Percentiles rank a stretch among this genome's conserved stretches.
Evolutionary conservation across 2,797 vertebrate genomes (phyloP).

Genomic region (Sebastes dallii): DNA sequence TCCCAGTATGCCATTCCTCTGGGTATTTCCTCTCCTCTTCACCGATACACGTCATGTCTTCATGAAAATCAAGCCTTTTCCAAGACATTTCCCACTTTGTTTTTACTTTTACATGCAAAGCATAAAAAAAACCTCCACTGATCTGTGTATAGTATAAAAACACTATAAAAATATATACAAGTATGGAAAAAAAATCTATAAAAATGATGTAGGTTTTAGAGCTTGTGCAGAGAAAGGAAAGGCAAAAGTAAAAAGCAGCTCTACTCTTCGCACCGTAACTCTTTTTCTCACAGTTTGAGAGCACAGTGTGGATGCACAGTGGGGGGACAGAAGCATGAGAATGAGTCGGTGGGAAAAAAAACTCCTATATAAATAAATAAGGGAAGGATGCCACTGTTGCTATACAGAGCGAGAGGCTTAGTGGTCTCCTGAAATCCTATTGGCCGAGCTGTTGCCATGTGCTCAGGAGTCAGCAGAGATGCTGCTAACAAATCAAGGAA

Average conservation of each 20-base stretch:
- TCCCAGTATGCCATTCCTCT: constrained; percentile 60
- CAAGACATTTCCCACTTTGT: constrained; percentile 23
- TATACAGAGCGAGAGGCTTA: constrained; percentile 79
- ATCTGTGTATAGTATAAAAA: constrained; percentile 9
- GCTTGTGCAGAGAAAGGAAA: constrained; percentile 34
- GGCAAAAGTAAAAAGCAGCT: constrained; percentile 38
- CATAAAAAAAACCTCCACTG: constrained; percentile 12
- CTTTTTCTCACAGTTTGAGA: constrained; percentile 75
- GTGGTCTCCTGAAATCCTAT: constrained; percentile 77
- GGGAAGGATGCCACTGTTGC: constrained; percentile 81
- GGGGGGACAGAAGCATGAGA: constrained; percentile 69
- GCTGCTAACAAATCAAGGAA: constrained; percentile 84
- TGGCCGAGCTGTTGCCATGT: constrained; percentile 79
- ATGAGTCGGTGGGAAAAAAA: constrained; percentile 68
- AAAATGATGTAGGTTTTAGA: constrained; percentile 15
- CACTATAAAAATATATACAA: not conserved
- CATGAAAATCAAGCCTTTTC: constrained; percentile 36
- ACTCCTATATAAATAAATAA: constrained; percentile 81
- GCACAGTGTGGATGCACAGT: constrained; percentile 61
- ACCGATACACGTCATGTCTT: constrained; percentile 26
- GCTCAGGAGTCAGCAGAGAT: constrained; percentile 79
- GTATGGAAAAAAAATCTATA: constrained; percentile 7
- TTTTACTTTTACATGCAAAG: constrained; percentile 31
- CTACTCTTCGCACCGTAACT: constrained; percentile 56
- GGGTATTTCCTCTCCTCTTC: constrained; percentile 45